Evolutionary conservation across 2,113 vertebrate genomes (phyloP), one percentile per base, ranked within the genome.

Genomic region (Guaruba guarouba): DNA sequence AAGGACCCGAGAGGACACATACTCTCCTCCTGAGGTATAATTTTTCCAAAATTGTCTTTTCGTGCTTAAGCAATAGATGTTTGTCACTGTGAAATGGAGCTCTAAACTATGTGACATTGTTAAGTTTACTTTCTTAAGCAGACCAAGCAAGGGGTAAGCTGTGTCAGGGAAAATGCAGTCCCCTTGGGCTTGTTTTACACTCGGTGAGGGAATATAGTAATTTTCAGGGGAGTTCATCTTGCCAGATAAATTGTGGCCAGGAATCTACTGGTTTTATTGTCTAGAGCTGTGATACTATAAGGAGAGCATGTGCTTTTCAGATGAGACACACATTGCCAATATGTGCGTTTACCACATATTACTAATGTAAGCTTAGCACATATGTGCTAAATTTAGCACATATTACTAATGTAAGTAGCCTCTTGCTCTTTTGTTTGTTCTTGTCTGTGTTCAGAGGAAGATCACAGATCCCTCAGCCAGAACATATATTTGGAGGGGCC

Each of bases 21-120:
- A 98, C 91, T 98, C 98, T 5, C 4, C 96, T 46, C 37, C 28
- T 41, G 98, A 99, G 98, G 99, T 99, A 98, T 6, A n/a, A 13
- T 63, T 49, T 15, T 81, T 92, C 93, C 61, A 51, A 52, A 86
- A 69, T 14, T 84, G 10, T 82, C 59, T 71, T 82, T 83, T 70
- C 33, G 17, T 84, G 59, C 62, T 77, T 70, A 73, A 75, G 25
- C 46, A 75, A 11, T 18, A 78, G 35, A 23, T 63, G 11, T 68
- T 76, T 83, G 29, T 92, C 44, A 75, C 6, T 5, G 20, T 11
- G 17, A 23, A 70, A 35, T 46, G 28, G 49, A 94, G 11, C 39
- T 44, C 35, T 85, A 46, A 86, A 83, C 11, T 63, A 31, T 11
- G 17, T 54, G 52, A 74, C 17, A 7, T 62, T 46, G 15, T 33